phyloP scores from a whole-genome alignment of 2,797 vertebrate species.

The Euthynnus affinis region DNA sequence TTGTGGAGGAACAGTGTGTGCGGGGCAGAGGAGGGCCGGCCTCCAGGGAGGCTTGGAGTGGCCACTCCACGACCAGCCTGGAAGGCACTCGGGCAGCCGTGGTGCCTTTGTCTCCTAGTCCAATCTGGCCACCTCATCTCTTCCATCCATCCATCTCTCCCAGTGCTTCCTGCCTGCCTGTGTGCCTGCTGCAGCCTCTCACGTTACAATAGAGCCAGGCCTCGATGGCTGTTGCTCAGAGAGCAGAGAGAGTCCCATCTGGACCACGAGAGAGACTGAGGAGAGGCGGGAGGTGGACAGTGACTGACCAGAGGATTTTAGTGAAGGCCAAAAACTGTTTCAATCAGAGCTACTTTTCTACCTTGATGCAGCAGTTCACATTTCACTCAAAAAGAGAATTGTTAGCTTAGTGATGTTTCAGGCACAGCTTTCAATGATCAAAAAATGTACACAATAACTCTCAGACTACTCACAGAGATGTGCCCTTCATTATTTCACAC shows the following conservation, averaged over 20 bases:
- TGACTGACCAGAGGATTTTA: constrained; percentile 37
- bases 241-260: constrained; percentile 71
- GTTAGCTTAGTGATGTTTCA: constrained; percentile 1
- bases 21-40: constrained; percentile 43
- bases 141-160: constrained; percentile 59
- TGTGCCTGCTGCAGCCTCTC: constrained; percentile 64
- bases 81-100: constrained; percentile 65
- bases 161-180: constrained; percentile 58
- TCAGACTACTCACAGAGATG: constrained; percentile 1
- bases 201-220: constrained; percentile 70
- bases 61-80: constrained; percentile 72
- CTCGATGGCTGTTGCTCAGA: constrained; percentile 66
- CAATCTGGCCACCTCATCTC: constrained; percentile 75
- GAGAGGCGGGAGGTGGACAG: constrained; percentile 44
- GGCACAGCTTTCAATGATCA: constrained; percentile 20
- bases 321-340: constrained; percentile 38
- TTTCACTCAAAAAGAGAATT: constrained; percentile 2
- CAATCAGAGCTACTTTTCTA: constrained; percentile 29
- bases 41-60: constrained; percentile 69
- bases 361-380: constrained; percentile 16
- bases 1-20: constrained; percentile 39
- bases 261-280: constrained; percentile 53
- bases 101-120: constrained; percentile 73
- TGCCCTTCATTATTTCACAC: constrained; percentile 11
- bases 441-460: neutral